A percentile compares a stretch with the other conserved stretches of the same genome.
These are phyloP conservation scores for Haemorhous mexicanus DNA, from an alignment of 2,113 vertebrate species.

Conservation along the genomic window DNA sequence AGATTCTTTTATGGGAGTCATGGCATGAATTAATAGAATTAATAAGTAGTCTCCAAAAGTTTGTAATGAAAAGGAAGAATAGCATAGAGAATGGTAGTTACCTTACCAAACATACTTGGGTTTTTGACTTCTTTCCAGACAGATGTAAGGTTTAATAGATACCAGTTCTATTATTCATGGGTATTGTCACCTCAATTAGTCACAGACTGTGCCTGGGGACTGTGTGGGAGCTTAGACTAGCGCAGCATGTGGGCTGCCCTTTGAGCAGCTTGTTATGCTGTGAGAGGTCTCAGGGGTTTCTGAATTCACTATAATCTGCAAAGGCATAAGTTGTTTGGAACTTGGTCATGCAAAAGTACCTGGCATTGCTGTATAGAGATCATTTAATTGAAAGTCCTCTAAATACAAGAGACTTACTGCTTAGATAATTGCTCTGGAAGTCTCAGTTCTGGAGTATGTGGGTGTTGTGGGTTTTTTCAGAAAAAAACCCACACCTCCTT, in stretches of 20 bases:
- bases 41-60: background rate
- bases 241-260: background rate
- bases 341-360: background rate
- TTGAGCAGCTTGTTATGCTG: background rate
- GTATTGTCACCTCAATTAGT: background rate
- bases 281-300: background rate
- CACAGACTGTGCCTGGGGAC: background rate
- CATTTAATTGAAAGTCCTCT: background rate
- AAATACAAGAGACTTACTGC: background rate
- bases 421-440: background rate
- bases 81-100: background rate
- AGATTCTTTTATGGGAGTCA: background rate
- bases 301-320: background rate
- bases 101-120: background rate
- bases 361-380: background rate
- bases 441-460: background rate
- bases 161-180: background rate
- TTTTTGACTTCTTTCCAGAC: background rate
- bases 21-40: background rate
- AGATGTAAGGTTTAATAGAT: background rate
- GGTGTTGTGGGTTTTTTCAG: background rate
- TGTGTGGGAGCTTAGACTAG: background rate
- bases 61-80: background rate
- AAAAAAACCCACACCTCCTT: background rate
- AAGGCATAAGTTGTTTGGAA: background rate